These are phyloP conservation scores for Onychomys arenicola DNA, from an alignment of 2,797 vertebrate genomes.

Conservation along the genomic window DNA sequence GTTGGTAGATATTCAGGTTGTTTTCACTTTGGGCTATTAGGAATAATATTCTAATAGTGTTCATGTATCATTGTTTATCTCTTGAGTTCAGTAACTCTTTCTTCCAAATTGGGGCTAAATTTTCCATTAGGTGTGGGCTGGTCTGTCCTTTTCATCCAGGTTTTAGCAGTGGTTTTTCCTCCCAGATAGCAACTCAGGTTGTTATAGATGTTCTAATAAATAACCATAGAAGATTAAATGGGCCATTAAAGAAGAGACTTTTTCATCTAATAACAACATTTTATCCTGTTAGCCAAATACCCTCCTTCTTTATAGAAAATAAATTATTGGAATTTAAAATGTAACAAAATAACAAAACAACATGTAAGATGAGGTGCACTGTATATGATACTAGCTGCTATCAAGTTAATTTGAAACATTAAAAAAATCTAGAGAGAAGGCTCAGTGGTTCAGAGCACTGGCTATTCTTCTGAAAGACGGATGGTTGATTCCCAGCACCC, in stretches of 20 bases:
- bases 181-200: conserved; percentile 2
- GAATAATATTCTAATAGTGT: neutral
- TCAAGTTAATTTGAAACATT: conserved; percentile 41
- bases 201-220: conserved; percentile 55
- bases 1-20: neutral
- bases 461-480: neutral
- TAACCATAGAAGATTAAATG: conserved; percentile 17
- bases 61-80: neutral
- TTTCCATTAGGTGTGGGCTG: neutral
- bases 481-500: neutral
- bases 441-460: neutral
- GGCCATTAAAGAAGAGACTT: conserved; percentile 6
- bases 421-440: neutral
- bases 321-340: conserved; percentile 57
- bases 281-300: conserved; percentile 50
- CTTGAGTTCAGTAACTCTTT: neutral
- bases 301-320: conserved; percentile 49
- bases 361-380: conserved; percentile 19
- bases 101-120: neutral
- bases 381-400: neutral
- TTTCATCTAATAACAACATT: conserved; percentile 58
- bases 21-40: neutral
- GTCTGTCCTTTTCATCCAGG: neutral
- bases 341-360: neutral
- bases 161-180: neutral